Percentiles rank a stretch among this genome's conserved stretches.
Evolutionary conservation across 1,140 invertebrate genomes (phyloP).

Genomic region (Zophobas atratus): DNA sequence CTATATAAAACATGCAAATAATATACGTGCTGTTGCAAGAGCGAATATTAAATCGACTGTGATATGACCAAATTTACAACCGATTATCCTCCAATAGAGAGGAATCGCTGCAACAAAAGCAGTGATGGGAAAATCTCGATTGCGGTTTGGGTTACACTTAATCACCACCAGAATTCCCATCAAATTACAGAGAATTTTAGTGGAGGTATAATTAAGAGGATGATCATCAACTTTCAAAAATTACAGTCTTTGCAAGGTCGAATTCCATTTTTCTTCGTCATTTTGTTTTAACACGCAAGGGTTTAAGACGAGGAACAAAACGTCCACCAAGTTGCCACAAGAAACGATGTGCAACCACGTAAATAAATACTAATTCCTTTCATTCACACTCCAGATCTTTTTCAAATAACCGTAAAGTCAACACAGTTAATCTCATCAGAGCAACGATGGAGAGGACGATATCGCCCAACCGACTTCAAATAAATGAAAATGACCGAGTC

Average conservation of each 20-base stretch:
- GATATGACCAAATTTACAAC: constrained; percentile 40
- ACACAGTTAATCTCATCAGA: constrained; percentile 37
- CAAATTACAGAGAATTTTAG: constrained; percentile 10
- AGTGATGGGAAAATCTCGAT: constrained; percentile 16
- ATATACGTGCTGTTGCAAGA: constrained; percentile 41
- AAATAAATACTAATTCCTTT: constrained; percentile 41
- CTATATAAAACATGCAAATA: constrained; percentile 41
- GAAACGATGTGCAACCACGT: constrained; percentile 38
- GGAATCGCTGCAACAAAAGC: constrained; percentile 9
- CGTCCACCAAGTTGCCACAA: constrained; percentile 7
- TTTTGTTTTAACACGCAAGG: constrained; percentile 19
- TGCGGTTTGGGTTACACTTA: constrained; percentile 8
- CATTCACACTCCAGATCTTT: constrained; percentile 41
- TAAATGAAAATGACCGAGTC: constrained; percentile 17
- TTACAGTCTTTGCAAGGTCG: constrained; percentile 26
- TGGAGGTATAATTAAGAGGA: constrained; percentile 34
- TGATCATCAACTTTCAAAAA: constrained; percentile 33
- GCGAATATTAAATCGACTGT: constrained; percentile 40
- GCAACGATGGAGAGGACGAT: constrained; percentile 18
- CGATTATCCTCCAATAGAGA: constrained; percentile 35
- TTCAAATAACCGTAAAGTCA: constrained; percentile 43
- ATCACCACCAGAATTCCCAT: constrained; percentile 35
- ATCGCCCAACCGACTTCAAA: constrained; percentile 16
- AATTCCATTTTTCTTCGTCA: constrained; percentile 24
- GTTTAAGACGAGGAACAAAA: background rate